A percentile compares a stretch with the other conserved stretches of the same genome.
phyloP scores from a whole-genome alignment of 2,888 invertebrate species.

The Syrista parreyssii region DNA sequence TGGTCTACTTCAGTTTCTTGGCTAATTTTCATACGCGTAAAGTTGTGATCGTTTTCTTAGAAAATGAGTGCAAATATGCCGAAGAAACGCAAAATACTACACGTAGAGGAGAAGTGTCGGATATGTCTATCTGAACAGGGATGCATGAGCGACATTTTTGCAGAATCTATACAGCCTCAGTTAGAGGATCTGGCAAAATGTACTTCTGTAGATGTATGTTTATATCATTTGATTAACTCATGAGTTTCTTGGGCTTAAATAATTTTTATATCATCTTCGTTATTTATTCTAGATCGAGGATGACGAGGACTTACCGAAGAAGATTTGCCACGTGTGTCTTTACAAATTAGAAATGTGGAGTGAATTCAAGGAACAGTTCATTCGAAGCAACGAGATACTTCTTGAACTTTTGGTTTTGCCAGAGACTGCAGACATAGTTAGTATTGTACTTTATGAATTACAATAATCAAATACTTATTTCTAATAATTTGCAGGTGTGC shows the following conservation, averaged over 20 bases:
- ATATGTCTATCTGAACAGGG: constrained; percentile 53
- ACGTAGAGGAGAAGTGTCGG: constrained; percentile 51
- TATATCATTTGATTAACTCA: constrained; percentile 10
- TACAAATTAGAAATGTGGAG: constrained; percentile 61
- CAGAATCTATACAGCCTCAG: constrained; percentile 42
- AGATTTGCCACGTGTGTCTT: constrained; percentile 58
- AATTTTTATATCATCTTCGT: neutral
- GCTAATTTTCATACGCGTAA: neutral
- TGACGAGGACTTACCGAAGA: constrained; percentile 48
- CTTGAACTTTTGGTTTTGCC: constrained; percentile 39
- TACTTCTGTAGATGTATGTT: constrained; percentile 53
- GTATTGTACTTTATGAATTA: no score
- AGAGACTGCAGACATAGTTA: constrained; percentile 34
- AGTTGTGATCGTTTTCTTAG: neutral
- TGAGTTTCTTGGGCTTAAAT: neutral
- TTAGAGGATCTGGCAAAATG: constrained; percentile 52
- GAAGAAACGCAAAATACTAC: constrained; percentile 49
- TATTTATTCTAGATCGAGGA: constrained; percentile 46
- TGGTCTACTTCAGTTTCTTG: neutral
- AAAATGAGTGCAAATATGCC: constrained; percentile 39
- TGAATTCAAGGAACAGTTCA: constrained; percentile 57
- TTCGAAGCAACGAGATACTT: constrained; percentile 49
- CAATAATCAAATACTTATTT: no score
- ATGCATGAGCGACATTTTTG: constrained; percentile 51
- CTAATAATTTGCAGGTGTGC: no score